Evolutionary conservation across 2,888 invertebrate species (phyloP).

Genomic region (Baccha elongata): DNA sequence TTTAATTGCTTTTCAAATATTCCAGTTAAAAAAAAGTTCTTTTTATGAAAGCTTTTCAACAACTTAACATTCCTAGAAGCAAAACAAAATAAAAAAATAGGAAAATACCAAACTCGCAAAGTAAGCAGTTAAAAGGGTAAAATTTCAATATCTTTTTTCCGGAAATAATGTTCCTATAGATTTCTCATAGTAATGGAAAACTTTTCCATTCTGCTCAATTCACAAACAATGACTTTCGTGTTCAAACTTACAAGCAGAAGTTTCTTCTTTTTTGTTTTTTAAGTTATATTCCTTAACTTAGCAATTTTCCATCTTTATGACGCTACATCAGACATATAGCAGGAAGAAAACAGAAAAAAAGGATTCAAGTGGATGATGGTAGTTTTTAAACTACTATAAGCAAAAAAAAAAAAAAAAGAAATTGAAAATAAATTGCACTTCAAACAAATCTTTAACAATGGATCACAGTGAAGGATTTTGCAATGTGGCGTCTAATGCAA

Average conservation of each 20-base stretch:
- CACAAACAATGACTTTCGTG: constrained; percentile 18
- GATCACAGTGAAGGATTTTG: constrained; percentile 6
- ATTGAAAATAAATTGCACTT: constrained; percentile 51
- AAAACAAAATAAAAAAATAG: background rate
- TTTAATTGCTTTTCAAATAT: too few relatives aligned
- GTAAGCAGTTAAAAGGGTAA: constrained; percentile 8
- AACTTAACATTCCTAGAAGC: background rate
- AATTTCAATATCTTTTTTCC: background rate
- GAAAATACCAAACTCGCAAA: background rate
- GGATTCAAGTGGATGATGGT: constrained; percentile 24
- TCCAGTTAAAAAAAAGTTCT: too few relatives aligned
- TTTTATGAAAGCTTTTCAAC: background rate
- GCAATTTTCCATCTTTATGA: constrained; percentile 37
- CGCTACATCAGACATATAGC: background rate
- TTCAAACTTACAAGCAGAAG: constrained; percentile 14
- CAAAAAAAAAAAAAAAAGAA: background rate
- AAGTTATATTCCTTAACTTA: constrained; percentile 17
- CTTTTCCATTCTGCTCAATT: constrained; percentile 18
- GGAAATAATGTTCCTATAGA: background rate
- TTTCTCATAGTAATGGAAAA: background rate
- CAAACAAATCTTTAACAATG: constrained; percentile 46
- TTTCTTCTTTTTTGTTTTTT: background rate
- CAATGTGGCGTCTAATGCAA: constrained; percentile 23
- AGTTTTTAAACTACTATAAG: constrained; percentile 4
- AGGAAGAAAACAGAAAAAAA: background rate